These are phyloP conservation scores for Leptarthrus brevirostris DNA, from an alignment of 2,888 invertebrate genomes.

Conservation along the genomic window DNA sequence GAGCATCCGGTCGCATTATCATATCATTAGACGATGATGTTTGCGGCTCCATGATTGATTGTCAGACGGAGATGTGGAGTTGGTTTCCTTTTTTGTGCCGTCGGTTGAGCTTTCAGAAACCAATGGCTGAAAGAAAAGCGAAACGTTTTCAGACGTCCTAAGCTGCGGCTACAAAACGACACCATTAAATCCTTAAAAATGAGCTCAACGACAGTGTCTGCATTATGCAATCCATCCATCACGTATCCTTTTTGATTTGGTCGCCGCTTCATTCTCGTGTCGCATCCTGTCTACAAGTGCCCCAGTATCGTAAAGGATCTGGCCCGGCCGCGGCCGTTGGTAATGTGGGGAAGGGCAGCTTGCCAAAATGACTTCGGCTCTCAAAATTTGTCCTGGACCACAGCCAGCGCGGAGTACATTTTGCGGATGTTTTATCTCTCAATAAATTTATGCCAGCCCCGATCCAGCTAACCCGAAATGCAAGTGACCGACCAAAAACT, in stretches of 20 bases:
- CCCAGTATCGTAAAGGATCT: neutral
- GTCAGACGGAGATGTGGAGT: neutral
- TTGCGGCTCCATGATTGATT: constrained; percentile 38
- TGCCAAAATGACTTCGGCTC: constrained; percentile 51
- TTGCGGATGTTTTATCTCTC: constrained; percentile 55
- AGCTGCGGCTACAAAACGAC: neutral
- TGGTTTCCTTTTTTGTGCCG: neutral
- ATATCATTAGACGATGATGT: constrained; percentile 46
- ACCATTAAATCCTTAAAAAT: constrained; percentile 28
- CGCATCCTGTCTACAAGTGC: constrained; percentile 21
- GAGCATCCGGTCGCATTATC: constrained; percentile 35
- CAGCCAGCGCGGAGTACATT: constrained; percentile 51
- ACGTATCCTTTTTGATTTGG: constrained; percentile 41
- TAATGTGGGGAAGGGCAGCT: constrained; percentile 28
- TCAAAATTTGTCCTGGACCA: constrained; percentile 52
- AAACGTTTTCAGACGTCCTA: neutral
- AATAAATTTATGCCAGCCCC: constrained; percentile 49
- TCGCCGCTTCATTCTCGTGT: neutral
- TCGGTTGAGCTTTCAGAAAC: neutral
- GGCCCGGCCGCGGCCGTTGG: neutral
- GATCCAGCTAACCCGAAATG: constrained; percentile 31
- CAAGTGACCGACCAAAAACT: constrained; percentile 33
- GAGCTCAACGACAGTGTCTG: constrained; percentile 18
- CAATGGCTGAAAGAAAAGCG: neutral
- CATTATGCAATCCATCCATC: constrained; percentile 42